These are phyloP conservation scores for Dromococcyx pavoninus DNA, from an alignment of 2,797 vertebrate genomes.

Conservation along the genomic window DNA sequence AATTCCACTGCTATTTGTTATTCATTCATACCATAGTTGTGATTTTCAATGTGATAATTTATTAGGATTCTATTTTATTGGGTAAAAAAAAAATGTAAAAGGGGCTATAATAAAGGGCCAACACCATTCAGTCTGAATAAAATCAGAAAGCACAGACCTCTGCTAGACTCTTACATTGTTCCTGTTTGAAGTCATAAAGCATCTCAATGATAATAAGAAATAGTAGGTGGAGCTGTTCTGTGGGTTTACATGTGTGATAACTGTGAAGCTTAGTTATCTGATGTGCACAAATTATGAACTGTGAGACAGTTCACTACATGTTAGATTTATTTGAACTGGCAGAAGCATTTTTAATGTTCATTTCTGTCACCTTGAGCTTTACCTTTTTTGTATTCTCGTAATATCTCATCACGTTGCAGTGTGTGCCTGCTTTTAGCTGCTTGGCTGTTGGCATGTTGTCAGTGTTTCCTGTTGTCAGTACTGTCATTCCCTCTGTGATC, in stretches of 20 bases:
- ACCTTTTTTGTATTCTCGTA: background rate
- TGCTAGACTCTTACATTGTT: background rate
- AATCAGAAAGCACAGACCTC: background rate
- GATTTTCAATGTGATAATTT: background rate
- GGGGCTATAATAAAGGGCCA: background rate
- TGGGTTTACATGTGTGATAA: background rate
- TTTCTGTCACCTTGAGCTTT: background rate
- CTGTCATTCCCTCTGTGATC: background rate
- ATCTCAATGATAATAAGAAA: background rate
- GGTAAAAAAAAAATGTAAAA: background rate
- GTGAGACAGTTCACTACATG: background rate
- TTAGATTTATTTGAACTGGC: background rate
- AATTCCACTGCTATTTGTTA: background rate
- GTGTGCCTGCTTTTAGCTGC: background rate
- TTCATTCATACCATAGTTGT: background rate
- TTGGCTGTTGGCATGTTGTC: background rate
- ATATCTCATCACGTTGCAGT: background rate
- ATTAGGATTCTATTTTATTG: background rate
- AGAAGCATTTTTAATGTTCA: background rate
- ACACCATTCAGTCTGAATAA: too few species aligned
- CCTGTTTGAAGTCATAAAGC: background rate
- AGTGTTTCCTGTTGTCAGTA: accelerated
- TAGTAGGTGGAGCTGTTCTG: background rate
- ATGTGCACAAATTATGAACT: background rate
- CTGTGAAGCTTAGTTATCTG: background rate